Evolutionary conservation across 2,888 invertebrate genomes (phyloP), one percentile per base, ranked within the genome.

Genomic region (Pterostichus madidus): DNA sequence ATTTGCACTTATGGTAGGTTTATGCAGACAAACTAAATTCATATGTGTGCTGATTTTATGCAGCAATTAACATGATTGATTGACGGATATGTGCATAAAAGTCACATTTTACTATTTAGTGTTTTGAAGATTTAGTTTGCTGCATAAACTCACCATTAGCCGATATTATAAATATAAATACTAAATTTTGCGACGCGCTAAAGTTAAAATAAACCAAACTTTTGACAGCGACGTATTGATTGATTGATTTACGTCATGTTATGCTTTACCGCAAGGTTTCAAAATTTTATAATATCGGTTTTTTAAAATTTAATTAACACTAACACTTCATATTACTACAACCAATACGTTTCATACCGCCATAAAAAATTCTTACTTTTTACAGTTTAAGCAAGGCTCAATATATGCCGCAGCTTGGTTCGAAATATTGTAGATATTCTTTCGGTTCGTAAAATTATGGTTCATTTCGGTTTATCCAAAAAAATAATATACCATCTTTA

Each of bases 11-110:
- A 71, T 71, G 68, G 64, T 64, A 64, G 64, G 64, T 64, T 64
- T 64, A 64, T 64, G 64, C 64, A 64, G 64, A 64, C 64, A 64
- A 64, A 64, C 64, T 64, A 35, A 64, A 64, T 64, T 64, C 35
- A 35, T 32, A 32, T n/a, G 6, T 64, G 13, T 32, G 64, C 64
- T 64, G 64, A 64, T 64, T 64, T 64, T 64, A 64, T 64, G 64
- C 64, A 64, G 64, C 64, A 64, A 64, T 64, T 35, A 5, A 64
- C 5, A 32, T 35, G 56, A 59, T 59, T 31, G 5, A 59, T 53
- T 31, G 59, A 59, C 31, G 59, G n/a, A 31, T 59, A 11, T 59
- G 49, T 53, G 5, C 53, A 53, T 53, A 59, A 59, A 17, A 64
- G 59, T 64, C 35, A 64, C 11, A 35, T 32, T 31, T 35, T 35